phyloP scores from a whole-genome alignment of 1,140 invertebrate species.

The Brachionus asplanchnoidis region DNA sequence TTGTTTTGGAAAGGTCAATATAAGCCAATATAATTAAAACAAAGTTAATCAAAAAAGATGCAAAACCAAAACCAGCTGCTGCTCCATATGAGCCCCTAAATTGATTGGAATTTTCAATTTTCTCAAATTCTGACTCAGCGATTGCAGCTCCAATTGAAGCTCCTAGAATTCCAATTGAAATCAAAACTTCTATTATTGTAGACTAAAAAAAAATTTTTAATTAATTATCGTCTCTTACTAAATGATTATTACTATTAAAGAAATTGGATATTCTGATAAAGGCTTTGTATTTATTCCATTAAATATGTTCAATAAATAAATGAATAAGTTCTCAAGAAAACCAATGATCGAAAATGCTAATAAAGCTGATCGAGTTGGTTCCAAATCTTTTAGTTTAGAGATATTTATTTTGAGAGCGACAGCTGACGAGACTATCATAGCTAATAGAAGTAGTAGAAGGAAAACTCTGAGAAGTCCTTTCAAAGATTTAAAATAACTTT shows the following conservation, averaged over 20 bases:
- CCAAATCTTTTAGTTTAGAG: not conserved
- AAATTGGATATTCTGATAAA: not conserved
- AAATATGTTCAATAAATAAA: not conserved
- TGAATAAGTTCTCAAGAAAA: not conserved
- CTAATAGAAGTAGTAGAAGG: not conserved
- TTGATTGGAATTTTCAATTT: not conserved
- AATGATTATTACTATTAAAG: not conserved
- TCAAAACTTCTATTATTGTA: not conserved
- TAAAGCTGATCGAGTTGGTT: not conserved
- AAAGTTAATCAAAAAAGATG: not conserved
- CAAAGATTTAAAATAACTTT: not conserved
- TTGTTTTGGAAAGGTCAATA: not conserved
- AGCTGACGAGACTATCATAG: not conserved
- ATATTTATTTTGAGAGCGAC: not conserved
- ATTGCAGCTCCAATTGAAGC: not conserved
- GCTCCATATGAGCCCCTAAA: not conserved
- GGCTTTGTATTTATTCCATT: not conserved
- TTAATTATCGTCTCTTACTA: not conserved
- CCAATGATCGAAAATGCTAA: not conserved
- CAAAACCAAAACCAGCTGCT: not conserved
- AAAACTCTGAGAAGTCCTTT: not conserved
- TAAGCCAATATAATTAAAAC: not conserved
- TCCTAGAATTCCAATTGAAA: not conserved
- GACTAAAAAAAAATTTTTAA: not conserved
- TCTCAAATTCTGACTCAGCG: not conserved